Evolutionary conservation across 2,113 vertebrate species (phyloP).

Genomic region (Hydrolagus affinis): DNA sequence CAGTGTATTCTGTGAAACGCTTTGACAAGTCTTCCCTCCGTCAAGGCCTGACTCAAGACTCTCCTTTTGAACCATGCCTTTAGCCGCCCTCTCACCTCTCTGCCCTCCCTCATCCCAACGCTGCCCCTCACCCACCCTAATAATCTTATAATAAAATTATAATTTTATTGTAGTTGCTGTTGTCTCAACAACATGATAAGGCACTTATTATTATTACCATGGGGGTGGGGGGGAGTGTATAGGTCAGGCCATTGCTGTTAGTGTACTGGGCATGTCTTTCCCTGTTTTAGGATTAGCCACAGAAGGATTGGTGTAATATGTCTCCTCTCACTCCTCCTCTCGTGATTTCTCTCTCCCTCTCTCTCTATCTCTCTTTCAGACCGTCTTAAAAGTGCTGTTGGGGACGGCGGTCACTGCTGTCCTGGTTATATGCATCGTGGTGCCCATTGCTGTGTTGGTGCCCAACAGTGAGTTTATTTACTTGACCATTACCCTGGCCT

Average conservation of each 20-base stretch:
- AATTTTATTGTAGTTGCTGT: too few species aligned
- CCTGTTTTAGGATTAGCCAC: not conserved
- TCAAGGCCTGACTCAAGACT: too few species aligned
- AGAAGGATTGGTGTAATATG: not conserved
- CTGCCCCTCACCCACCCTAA: too few species aligned
- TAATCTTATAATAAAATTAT: too few species aligned
- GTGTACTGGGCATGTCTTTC: not conserved
- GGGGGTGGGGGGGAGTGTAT: too few species aligned
- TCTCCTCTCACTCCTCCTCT: not conserved
- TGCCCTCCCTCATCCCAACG: too few species aligned
- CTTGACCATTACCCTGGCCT: not conserved
- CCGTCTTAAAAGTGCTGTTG: constrained; percentile 49
- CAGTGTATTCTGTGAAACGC: too few species aligned
- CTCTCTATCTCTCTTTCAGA: constrained; percentile 44
- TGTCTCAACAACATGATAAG: too few species aligned
- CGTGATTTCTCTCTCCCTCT: constrained; percentile 21
- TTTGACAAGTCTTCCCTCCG: too few species aligned
- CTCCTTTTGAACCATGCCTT: too few species aligned
- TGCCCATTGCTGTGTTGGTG: constrained; percentile 36
- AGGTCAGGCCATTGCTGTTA: not conserved
- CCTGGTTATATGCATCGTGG: constrained; percentile 55
- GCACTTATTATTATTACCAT: too few species aligned
- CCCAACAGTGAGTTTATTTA: not conserved
- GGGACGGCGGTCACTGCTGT: constrained; percentile 48
- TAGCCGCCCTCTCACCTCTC: too few species aligned